Conservation (phyloP, 2,888 invertebrate genomes). For the Eristalis intricaria region DNA sequence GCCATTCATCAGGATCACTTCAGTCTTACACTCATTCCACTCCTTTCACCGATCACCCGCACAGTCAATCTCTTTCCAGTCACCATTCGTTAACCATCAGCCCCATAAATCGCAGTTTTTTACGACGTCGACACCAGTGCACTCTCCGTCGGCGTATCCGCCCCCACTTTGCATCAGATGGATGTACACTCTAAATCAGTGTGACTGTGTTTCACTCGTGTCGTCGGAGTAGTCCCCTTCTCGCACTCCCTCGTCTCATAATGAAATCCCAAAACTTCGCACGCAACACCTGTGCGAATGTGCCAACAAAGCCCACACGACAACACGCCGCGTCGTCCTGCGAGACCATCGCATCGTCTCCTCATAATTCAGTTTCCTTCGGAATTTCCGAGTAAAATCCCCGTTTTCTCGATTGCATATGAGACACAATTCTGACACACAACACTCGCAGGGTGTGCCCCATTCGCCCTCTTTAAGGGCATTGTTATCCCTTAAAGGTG, state of each 20-base stretch:
- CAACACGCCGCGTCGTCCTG: background rate
- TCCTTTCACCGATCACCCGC: background rate
- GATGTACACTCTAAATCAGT: too few relatives aligned
- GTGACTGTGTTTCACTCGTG: too few relatives aligned
- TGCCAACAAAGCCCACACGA: background rate
- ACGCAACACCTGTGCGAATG: background rate
- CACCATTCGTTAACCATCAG: background rate
- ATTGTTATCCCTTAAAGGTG: background rate
- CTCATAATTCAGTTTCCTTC: background rate
- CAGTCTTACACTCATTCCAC: background rate
- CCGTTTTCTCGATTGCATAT: background rate
- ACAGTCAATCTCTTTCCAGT: background rate
- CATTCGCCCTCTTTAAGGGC: background rate
- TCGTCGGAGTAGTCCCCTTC: background rate
- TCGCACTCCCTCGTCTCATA: background rate
- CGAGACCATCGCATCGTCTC: background rate
- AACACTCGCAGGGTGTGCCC: background rate
- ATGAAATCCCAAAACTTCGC: background rate
- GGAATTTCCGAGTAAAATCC: background rate
- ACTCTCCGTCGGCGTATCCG: background rate
- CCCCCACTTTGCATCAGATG: too few relatives aligned
- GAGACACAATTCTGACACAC: background rate
- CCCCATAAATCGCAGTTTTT: slow-evolving; percentile 3
- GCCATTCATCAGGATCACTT: background rate
- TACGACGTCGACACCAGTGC: background rate